phyloP scores from a whole-genome alignment of 2,797 vertebrate species.

The Florisuga fusca region DNA sequence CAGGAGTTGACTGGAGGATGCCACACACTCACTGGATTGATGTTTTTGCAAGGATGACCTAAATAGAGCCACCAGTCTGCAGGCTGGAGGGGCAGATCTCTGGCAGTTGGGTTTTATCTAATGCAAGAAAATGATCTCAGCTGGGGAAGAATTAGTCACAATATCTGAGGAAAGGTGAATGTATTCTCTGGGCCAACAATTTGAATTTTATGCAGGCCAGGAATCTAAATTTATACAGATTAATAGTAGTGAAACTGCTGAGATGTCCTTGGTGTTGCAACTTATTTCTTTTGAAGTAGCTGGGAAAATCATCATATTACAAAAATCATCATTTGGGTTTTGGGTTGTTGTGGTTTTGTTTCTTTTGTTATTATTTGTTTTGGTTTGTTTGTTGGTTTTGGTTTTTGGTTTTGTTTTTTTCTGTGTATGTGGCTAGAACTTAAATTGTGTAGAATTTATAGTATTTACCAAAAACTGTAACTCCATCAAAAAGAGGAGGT shows the following conservation, averaged over 20 bases:
- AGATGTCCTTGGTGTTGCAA: background rate
- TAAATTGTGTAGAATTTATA: background rate
- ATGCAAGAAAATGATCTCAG: background rate
- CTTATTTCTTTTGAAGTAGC: background rate
- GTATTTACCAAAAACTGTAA: background rate
- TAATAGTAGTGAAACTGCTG: background rate
- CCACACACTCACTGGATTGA: constrained; percentile 42
- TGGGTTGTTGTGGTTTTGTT: background rate
- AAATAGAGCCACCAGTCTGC: background rate
- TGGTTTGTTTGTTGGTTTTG: no score
- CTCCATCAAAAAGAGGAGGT: background rate
- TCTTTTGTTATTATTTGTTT: background rate
- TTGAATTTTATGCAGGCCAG: background rate
- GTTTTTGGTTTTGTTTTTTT: no score
- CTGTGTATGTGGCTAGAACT: background rate
- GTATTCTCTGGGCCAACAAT: background rate
- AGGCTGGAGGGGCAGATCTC: background rate
- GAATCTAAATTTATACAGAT: background rate
- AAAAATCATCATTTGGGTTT: background rate
- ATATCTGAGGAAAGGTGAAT: background rate
- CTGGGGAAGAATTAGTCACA: background rate
- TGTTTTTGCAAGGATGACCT: constrained; percentile 57
- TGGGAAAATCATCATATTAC: background rate
- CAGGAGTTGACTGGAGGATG: constrained; percentile 30
- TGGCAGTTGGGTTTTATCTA: background rate